A percentile compares a stretch with the other conserved stretches of the same genome.
These are phyloP conservation scores for Leuciscus waleckii DNA, from an alignment of 2,797 vertebrate species.

Conservation along the genomic window DNA sequence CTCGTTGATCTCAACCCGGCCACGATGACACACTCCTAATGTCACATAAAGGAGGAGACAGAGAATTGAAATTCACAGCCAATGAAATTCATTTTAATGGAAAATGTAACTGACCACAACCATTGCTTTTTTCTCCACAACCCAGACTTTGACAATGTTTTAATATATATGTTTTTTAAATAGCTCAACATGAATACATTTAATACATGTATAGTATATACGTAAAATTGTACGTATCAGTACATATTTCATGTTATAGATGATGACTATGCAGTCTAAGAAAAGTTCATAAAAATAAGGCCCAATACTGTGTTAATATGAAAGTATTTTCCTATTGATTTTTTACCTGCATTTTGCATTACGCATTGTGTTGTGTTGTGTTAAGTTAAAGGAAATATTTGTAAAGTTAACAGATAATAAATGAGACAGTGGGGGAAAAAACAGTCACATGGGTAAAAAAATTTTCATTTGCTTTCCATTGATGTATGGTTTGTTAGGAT, in stretches of 20 bases:
- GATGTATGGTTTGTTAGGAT: too few relatives aligned
- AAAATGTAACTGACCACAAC: neutral
- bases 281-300: neutral
- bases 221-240: neutral
- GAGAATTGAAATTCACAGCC: neutral
- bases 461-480: too few relatives aligned
- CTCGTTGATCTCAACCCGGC: constrained; percentile 80
- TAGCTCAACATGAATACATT: neutral
- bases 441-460: too few relatives aligned
- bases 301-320: neutral
- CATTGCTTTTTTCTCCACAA: neutral
- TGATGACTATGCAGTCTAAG: neutral
- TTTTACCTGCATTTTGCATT: neutral
- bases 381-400: neutral
- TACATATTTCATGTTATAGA: neutral
- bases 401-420: neutral
- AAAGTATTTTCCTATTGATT: neutral
- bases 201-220: neutral
- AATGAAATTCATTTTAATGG: neutral
- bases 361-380: neutral
- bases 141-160: neutral
- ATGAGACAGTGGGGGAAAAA: too few relatives aligned
- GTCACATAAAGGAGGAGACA: neutral
- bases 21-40: constrained; percentile 81
- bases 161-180: too few relatives aligned